These are phyloP conservation scores for Melipona beecheii DNA, from an alignment of 2,888 invertebrate species.

Conservation along the genomic window DNA sequence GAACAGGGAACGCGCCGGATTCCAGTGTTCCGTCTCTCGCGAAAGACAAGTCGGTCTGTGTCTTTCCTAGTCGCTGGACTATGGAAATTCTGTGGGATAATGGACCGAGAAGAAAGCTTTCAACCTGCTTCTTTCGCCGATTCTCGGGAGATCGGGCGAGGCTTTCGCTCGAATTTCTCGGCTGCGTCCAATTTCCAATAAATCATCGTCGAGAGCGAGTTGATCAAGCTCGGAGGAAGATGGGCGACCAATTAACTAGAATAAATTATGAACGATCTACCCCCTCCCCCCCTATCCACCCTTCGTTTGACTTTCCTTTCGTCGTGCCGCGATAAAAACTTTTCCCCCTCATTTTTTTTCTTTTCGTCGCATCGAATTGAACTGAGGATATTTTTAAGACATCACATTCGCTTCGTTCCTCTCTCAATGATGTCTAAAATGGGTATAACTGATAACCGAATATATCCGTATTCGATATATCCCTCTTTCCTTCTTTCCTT, in stretches of 20 bases:
- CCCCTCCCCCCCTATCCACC: background rate
- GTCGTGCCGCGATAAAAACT: slow-evolving; percentile 15
- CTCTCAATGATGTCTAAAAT: background rate
- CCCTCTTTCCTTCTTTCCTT: background rate
- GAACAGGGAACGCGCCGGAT: background rate
- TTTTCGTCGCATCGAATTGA: too few relatives aligned
- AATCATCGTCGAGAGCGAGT: slow-evolving; percentile 34
- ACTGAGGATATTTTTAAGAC: background rate
- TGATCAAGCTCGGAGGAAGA: slow-evolving; percentile 29
- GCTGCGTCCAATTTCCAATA: slow-evolving; percentile 1
- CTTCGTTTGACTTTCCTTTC: slow-evolving; percentile 21
- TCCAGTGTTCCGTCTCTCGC: background rate
- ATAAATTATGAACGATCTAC: slow-evolving; percentile 34
- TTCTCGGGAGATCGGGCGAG: background rate
- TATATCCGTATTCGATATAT: background rate
- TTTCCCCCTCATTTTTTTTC: background rate
- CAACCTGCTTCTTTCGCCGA: background rate
- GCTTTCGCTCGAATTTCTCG: background rate
- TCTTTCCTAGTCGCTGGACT: background rate
- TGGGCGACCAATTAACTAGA: slow-evolving; percentile 52
- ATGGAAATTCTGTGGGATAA: background rate
- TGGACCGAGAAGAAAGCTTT: background rate
- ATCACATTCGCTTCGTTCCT: background rate
- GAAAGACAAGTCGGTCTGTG: background rate
- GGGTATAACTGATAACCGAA: background rate